Conservation (phyloP, 1,140 invertebrate species). For the Aphis gossypii region DNA sequence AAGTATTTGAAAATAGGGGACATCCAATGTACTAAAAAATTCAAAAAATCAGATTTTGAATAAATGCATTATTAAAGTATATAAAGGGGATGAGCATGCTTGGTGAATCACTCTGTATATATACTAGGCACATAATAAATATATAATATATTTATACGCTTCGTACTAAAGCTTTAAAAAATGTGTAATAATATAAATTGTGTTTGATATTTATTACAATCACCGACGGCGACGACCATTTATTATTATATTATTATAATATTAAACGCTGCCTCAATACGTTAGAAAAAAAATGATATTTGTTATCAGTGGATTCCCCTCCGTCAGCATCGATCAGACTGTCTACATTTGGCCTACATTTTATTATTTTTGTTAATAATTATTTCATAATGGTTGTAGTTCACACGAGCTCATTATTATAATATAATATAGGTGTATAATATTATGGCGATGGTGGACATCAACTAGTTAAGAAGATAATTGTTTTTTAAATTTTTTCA, state of each 20-base stretch:
- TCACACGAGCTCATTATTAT: neutral
- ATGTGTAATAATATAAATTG: neutral
- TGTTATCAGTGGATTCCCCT: neutral
- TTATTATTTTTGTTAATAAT: neutral
- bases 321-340: neutral
- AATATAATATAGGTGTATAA: too few species aligned
- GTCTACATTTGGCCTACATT: neutral
- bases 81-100: neutral
- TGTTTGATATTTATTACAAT: neutral
- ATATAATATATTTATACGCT: neutral
- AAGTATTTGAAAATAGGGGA: too few species aligned
- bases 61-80: neutral
- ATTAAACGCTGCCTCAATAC: neutral
- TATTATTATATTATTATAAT: neutral
- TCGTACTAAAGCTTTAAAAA: neutral
- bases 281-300: neutral
- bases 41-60: neutral
- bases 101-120: neutral
- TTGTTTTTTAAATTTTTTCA: neutral
- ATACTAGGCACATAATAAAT: neutral
- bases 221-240: neutral
- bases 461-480: neutral
- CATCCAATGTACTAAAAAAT: neutral
- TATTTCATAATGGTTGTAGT: neutral
- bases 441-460: neutral